Conservation (phyloP, 2,113 vertebrate genomes). For the Sapajus apella region DNA sequence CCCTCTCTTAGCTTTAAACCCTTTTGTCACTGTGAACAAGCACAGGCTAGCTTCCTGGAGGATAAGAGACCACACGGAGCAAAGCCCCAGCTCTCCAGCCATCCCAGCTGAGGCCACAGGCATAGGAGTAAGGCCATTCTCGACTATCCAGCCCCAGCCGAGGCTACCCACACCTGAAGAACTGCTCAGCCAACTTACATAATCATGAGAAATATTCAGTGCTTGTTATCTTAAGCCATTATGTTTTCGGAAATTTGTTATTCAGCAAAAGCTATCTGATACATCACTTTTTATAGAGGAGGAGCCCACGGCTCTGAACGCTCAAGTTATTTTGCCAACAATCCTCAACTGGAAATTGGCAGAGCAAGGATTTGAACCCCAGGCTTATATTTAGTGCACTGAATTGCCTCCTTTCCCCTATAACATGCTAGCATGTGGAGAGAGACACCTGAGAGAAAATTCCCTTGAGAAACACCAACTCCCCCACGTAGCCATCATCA, state of each 20-base stretch:
- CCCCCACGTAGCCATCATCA: no score
- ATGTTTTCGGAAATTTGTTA: not conserved
- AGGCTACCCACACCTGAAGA: not conserved
- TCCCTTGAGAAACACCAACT: not conserved
- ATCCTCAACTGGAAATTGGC: not conserved
- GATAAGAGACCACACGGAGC: not conserved
- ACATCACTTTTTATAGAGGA: not conserved
- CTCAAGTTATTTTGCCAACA: not conserved
- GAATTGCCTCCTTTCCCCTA: not conserved
- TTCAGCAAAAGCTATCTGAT: not conserved
- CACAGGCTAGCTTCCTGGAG: not conserved
- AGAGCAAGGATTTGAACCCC: not conserved
- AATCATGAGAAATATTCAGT: not conserved
- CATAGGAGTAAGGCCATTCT: not conserved
- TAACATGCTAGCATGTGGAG: not conserved
- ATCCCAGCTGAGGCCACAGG: not conserved
- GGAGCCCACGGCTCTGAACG: not conserved
- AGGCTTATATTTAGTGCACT: not conserved
- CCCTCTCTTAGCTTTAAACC: not conserved
- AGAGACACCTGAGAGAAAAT: not conserved
- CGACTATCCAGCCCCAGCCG: accelerated
- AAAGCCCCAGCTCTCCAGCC: not conserved
- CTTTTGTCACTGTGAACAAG: not conserved
- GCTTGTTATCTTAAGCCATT: not conserved
- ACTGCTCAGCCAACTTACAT: not conserved